Conservation (phyloP, 2,797 vertebrate genomes). For the Octomys mimax region DNA sequence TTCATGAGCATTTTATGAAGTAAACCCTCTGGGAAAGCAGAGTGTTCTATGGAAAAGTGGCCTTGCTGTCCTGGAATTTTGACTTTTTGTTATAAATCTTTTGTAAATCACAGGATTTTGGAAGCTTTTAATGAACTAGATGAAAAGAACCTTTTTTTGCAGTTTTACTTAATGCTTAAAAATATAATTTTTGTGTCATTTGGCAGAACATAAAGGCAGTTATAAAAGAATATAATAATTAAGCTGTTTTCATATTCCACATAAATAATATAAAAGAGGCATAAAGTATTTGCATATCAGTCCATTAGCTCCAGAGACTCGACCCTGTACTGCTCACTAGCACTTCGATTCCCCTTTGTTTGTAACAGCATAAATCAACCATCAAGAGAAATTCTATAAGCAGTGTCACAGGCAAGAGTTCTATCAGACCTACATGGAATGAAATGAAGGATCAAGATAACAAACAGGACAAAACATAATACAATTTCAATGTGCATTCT, state of each 20-base stretch:
- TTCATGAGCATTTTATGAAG: neutral
- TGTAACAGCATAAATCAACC: neutral
- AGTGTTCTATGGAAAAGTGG: neutral
- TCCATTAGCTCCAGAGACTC: neutral
- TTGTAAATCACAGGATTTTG: neutral
- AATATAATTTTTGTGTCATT: neutral
- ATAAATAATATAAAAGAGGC: neutral
- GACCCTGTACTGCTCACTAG: neutral
- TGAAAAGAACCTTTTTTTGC: neutral
- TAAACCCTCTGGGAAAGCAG: neutral
- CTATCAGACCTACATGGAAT: neutral
- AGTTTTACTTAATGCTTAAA: neutral
- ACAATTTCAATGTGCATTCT: neutral
- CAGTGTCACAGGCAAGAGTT: neutral
- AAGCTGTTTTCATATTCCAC: neutral
- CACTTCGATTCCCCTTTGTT: neutral
- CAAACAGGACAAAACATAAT: neutral
- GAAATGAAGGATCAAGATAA: neutral
- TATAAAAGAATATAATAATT: neutral
- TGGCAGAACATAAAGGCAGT: neutral
- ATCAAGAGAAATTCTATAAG: neutral
- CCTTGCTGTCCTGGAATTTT: neutral
- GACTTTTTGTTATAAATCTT: constrained; percentile 18
- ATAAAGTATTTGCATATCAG: neutral
- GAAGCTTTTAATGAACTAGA: neutral